phyloP scores from a whole-genome alignment of 2,113 vertebrate genomes.

The Otis tarda region DNA sequence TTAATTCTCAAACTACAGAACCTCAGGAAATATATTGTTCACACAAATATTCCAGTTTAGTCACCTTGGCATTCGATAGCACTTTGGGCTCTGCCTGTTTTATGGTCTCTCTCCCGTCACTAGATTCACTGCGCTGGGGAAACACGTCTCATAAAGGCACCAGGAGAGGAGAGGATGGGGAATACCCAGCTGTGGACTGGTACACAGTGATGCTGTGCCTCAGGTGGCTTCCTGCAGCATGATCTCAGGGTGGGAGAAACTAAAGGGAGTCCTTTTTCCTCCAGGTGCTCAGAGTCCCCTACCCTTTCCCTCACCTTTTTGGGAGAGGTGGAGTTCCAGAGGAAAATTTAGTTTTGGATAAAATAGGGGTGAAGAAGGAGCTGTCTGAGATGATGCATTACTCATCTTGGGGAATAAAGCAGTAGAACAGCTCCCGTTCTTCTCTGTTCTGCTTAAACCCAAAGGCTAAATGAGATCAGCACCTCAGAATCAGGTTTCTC shows the following conservation, averaged over 20 bases:
- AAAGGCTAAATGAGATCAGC: background rate
- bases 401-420: background rate
- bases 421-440: background rate
- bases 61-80: background rate
- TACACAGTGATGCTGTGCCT: background rate
- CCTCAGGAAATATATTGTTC: background rate
- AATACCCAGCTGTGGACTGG: too few species aligned
- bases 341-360: background rate
- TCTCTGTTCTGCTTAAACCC: background rate
- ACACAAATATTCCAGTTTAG: background rate
- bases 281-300: background rate
- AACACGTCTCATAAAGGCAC: background rate
- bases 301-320: background rate
- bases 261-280: background rate
- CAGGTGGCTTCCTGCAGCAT: background rate
- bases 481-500: background rate
- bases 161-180: background rate
- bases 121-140: background rate
- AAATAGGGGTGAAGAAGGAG: background rate
- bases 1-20: background rate
- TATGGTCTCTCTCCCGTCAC: background rate
- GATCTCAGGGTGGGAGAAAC: background rate
- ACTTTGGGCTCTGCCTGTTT: background rate
- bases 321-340: background rate
- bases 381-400: background rate